These are phyloP conservation scores for Tor tambroides DNA, from an alignment of 2,113 vertebrate species.

Conservation along the genomic window DNA sequence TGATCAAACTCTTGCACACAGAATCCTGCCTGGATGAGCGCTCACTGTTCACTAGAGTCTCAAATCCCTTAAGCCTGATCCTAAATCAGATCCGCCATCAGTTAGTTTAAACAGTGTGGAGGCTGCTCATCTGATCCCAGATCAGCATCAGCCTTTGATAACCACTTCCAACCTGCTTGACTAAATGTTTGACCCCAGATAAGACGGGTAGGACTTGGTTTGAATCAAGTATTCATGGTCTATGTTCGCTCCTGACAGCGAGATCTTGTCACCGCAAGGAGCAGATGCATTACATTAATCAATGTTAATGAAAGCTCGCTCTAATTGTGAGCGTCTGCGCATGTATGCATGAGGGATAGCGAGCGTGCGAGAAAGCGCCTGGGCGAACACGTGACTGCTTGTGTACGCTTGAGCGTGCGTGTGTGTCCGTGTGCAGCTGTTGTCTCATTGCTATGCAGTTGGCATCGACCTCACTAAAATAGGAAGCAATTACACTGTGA, in stretches of 20 bases:
- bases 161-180: neutral
- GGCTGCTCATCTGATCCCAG: constrained; percentile 18
- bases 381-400: constrained; percentile 12
- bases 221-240: constrained; percentile 41
- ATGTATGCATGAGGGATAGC: constrained; percentile 40
- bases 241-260: constrained; percentile 31
- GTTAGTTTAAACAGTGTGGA: neutral
- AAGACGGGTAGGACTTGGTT: constrained; percentile 9
- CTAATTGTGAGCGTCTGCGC: constrained; percentile 46
- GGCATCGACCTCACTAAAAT: constrained; percentile 56
- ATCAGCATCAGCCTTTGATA: constrained; percentile 23
- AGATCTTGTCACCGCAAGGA: constrained; percentile 25
- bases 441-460: constrained; percentile 59
- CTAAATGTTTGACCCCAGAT: constrained; percentile 6
- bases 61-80: constrained; percentile 22
- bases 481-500: constrained; percentile 60
- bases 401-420: constrained; percentile 27
- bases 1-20: neutral
- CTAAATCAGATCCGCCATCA: constrained; percentile 33
- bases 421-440: constrained; percentile 47
- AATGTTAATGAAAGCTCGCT: constrained; percentile 55
- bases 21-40: constrained; percentile 4
- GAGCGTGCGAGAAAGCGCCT: constrained; percentile 21
- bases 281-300: constrained; percentile 56
- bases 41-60: neutral